These are phyloP conservation scores for Thalpophila matura DNA, from an alignment of 2,888 invertebrate species.

Conservation along the genomic window DNA sequence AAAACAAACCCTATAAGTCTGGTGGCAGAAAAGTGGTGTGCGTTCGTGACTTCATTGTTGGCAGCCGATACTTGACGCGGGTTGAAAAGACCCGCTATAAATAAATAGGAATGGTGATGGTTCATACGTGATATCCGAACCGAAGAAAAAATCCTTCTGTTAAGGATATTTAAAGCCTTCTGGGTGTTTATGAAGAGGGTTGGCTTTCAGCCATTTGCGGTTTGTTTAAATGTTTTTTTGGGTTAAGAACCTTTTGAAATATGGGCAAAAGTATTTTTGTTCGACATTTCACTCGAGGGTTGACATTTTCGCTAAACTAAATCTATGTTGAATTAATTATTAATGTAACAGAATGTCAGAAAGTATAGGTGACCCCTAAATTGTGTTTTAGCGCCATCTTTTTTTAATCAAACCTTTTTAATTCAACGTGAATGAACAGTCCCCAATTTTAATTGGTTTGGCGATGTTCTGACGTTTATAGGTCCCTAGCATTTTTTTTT, in stretches of 20 bases:
- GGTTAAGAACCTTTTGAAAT: slow-evolving; percentile 21
- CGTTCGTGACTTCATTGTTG: slow-evolving; percentile 78
- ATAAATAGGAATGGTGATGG: slow-evolving; percentile 76
- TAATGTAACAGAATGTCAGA: slow-evolving; percentile 16
- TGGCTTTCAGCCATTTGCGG: slow-evolving; percentile 41
- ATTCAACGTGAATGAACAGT: slow-evolving; percentile 10
- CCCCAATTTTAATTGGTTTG: slow-evolving; percentile 34
- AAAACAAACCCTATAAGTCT: slow-evolving; percentile 52
- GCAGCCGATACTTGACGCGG: slow-evolving; percentile 66
- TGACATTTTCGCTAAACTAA: slow-evolving; percentile 14
- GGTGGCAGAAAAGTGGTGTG: slow-evolving; percentile 67
- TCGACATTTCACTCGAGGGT: neutral
- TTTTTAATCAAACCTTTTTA: slow-evolving; percentile 26
- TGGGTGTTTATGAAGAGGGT: slow-evolving; percentile 58
- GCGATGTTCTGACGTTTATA: slow-evolving; percentile 25
- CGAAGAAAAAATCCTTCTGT: slow-evolving; percentile 51
- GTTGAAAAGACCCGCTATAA: slow-evolving; percentile 66
- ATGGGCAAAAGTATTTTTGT: slow-evolving; percentile 33
- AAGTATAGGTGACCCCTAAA: neutral
- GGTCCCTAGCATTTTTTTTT: neutral
- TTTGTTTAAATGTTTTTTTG: slow-evolving; percentile 46
- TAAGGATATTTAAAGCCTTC: slow-evolving; percentile 61
- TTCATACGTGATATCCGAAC: slow-evolving; percentile 69
- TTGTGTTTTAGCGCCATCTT: neutral
- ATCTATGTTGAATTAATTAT: slow-evolving; percentile 26